Evolutionary conservation across 2,113 vertebrate species (phyloP).

Genomic region (Gasterosteus nipponicus): DNA sequence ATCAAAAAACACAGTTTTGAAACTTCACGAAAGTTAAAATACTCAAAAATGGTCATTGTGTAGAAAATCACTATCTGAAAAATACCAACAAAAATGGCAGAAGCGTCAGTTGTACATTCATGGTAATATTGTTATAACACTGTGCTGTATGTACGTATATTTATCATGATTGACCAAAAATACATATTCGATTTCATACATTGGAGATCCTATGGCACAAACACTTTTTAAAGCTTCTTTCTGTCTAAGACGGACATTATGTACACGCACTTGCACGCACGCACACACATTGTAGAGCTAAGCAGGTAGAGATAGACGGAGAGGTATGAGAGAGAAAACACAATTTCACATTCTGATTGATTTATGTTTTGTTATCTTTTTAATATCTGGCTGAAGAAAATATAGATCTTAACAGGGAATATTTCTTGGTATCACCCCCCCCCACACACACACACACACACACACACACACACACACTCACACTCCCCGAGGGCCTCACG

Average conservation of each 20-base stretch:
- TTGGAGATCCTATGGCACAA: slow-evolving; percentile 67
- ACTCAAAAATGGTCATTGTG: slow-evolving; percentile 58
- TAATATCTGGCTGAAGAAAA: slow-evolving; percentile 65
- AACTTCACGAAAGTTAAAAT: slow-evolving; percentile 61
- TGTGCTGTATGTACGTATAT: slow-evolving; percentile 70
- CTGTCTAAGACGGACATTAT: slow-evolving; percentile 53
- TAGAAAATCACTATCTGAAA: slow-evolving; percentile 74
- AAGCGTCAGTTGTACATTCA: slow-evolving; percentile 74
- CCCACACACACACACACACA: slow-evolving; percentile 1
- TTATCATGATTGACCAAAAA: slow-evolving; percentile 66
- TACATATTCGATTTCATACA: slow-evolving; percentile 61
- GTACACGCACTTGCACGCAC: slow-evolving; percentile 40
- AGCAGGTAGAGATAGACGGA: slow-evolving; percentile 51
- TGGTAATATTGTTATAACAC: slow-evolving; percentile 65
- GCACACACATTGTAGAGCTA: slow-evolving; percentile 22
- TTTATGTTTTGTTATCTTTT: slow-evolving; percentile 66
- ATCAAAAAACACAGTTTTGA: slow-evolving; percentile 58
- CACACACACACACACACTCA: slow-evolving; percentile 1
- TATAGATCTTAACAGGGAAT: slow-evolving; percentile 36
- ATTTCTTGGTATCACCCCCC: slow-evolving; percentile 41
- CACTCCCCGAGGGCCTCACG: slow-evolving; percentile 27
- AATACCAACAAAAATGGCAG: slow-evolving; percentile 61
- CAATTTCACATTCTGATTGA: slow-evolving; percentile 51
- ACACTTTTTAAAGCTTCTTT: slow-evolving; percentile 66
- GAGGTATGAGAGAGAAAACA: slow-evolving; percentile 40